Conservation (phyloP, 2,888 invertebrate species). For the Callyntrura sp. region DNA sequence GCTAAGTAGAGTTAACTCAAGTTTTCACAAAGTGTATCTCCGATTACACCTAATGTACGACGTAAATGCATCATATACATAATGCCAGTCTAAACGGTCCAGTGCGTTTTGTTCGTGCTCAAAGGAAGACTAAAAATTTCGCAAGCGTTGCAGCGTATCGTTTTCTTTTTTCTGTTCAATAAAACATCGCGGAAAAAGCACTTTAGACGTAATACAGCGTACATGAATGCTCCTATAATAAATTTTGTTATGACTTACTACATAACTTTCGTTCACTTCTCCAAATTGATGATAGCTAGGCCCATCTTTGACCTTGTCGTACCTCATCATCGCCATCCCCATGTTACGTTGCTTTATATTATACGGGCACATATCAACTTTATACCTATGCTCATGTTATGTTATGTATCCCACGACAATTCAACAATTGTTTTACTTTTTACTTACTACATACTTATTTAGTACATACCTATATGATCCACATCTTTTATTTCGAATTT, state of each 20-base stretch:
- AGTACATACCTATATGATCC: too few relatives aligned
- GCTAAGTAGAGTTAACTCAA: neutral
- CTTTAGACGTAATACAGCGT: neutral
- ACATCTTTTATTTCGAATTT: too few relatives aligned
- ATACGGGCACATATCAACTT: conserved; percentile 15
- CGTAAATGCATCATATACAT: too few relatives aligned
- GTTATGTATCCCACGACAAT: neutral
- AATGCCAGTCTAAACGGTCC: conserved; percentile 14
- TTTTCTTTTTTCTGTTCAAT: neutral
- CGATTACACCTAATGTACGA: neutral
- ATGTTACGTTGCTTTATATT: conserved; percentile 26
- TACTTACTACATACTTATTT: neutral
- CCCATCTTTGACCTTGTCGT: conserved; percentile 67
- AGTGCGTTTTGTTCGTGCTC: conserved; percentile 33
- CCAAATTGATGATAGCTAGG: conserved; percentile 34
- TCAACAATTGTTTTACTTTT: conserved; percentile 20
- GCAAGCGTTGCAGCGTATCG: conserved; percentile 18
- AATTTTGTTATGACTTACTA: conserved; percentile 16
- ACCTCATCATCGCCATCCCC: conserved; percentile 61
- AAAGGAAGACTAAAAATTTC: conserved; percentile 29
- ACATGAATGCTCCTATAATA: neutral
- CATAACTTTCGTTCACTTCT: conserved; percentile 28
- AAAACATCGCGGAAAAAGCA: conserved; percentile 47
- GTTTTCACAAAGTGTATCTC: neutral
- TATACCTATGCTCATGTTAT: too few relatives aligned